Percentiles rank a stretch among this genome's conserved stretches.
Evolutionary conservation across 1,140 invertebrate genomes (phyloP).

Genomic region (Ceratitis capitata): DNA sequence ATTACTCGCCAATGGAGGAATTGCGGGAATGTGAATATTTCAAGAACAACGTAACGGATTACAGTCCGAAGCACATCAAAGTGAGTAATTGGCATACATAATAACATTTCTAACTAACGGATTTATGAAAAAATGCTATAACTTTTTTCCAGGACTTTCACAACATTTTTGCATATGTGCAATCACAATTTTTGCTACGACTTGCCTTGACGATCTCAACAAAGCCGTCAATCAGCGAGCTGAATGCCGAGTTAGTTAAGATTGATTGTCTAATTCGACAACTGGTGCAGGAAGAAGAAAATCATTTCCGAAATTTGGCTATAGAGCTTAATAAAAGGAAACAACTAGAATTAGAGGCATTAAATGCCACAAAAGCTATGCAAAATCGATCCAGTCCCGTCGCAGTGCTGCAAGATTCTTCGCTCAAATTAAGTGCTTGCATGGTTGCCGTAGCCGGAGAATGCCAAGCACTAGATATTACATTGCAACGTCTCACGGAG

Average conservation of each 20-base stretch:
- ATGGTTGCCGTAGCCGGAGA: constrained; percentile 63
- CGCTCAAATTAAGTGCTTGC: constrained; percentile 59
- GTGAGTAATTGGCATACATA: constrained; percentile 42
- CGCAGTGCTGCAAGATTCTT: constrained; percentile 59
- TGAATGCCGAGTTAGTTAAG: constrained; percentile 55
- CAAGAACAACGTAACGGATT: constrained; percentile 63
- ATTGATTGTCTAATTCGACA: constrained; percentile 58
- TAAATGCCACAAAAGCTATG: constrained; percentile 50
- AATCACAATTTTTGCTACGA: constrained; percentile 61
- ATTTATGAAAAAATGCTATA: not conserved
- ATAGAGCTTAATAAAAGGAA: constrained; percentile 55
- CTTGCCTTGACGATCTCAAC: constrained; percentile 59
- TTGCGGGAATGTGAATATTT: constrained; percentile 63
- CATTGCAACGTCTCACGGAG: constrained; percentile 55
- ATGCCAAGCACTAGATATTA: constrained; percentile 59
- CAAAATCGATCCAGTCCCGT: constrained; percentile 55
- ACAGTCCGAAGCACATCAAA: constrained; percentile 63
- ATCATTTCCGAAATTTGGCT: constrained; percentile 59
- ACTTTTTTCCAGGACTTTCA: constrained; percentile 56
- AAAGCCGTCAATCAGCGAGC: constrained; percentile 54
- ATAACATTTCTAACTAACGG: not conserved
- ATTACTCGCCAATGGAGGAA: constrained; percentile 62
- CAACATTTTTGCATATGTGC: constrained; percentile 64
- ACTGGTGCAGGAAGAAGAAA: constrained; percentile 60
- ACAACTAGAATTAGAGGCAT: constrained; percentile 54